Percentiles rank a stretch among this genome's conserved stretches.
These are phyloP conservation scores for Ormyrus labotus DNA, from an alignment of 2,888 invertebrate species.

Conservation along the genomic window DNA sequence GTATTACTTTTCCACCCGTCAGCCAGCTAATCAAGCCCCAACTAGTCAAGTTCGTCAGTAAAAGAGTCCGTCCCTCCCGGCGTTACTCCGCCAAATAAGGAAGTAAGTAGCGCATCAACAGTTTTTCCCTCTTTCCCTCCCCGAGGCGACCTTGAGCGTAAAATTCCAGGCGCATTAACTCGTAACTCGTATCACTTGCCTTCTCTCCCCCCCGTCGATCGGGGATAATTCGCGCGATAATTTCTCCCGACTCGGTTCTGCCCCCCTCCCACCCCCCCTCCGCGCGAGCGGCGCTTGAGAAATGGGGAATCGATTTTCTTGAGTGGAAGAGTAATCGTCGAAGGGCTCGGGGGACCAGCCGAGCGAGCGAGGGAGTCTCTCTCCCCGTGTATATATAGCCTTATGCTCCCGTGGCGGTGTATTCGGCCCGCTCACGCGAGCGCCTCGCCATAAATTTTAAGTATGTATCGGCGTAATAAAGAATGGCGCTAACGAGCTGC, in stretches of 20 bases:
- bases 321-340: conserved; percentile 55
- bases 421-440: conserved; percentile 12
- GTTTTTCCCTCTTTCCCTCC: not conserved
- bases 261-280: conserved; percentile 5
- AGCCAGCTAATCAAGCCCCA: not conserved
- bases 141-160: conserved; percentile 35
- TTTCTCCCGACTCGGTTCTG: conserved; percentile 35
- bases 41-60: conserved; percentile 2
- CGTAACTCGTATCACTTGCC: conserved; percentile 41
- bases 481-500: conserved; percentile 55
- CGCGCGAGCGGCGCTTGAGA: conserved; percentile 35
- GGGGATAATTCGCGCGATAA: conserved; percentile 52
- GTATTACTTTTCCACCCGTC: not conserved
- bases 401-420: not conserved
- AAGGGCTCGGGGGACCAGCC: conserved; percentile 40
- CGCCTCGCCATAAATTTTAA: conserved; percentile 51
- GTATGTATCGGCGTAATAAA: conserved; percentile 54
- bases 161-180: conserved; percentile 22
- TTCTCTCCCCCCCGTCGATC: conserved; percentile 24
- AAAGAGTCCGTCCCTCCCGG: not conserved
- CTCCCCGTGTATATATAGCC: too few relatives aligned
- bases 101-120: not conserved
- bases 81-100: not conserved
- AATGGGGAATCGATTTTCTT: conserved; percentile 56
- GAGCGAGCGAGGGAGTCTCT: not conserved